Evolutionary conservation across 1,140 invertebrate species (phyloP).

Genomic region (Protaetia brevitarsis): DNA sequence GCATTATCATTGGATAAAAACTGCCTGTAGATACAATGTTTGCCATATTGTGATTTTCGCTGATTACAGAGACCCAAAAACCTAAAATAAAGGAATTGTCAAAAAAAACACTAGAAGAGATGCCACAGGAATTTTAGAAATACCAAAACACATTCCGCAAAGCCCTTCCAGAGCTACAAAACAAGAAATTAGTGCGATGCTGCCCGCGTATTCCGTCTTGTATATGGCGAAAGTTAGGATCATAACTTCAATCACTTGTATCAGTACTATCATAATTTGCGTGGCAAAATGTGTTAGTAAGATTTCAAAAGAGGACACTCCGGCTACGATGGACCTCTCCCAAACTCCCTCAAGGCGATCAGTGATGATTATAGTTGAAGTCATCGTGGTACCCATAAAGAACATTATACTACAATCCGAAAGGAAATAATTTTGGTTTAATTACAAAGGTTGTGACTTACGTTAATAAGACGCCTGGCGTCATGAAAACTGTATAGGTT

Average conservation of each 20-base stretch:
- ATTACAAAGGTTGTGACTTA: no score
- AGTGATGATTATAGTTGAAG: slow-evolving; percentile 74
- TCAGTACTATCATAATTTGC: slow-evolving; percentile 69
- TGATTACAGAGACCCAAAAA: slow-evolving; percentile 76
- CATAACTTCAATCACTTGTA: slow-evolving; percentile 55
- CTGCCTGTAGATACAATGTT: slow-evolving; percentile 81
- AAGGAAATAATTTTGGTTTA: not conserved
- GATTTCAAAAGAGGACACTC: slow-evolving; percentile 56
- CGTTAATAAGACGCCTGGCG: slow-evolving; percentile 72
- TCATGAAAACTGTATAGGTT: slow-evolving; percentile 70
- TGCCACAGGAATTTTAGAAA: no score
- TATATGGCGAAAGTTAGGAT: slow-evolving; percentile 51
- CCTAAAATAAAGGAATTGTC: no score
- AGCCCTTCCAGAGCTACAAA: slow-evolving; percentile 48
- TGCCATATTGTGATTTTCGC: slow-evolving; percentile 71
- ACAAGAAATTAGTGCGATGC: slow-evolving; percentile 46
- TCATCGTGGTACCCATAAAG: slow-evolving; percentile 75
- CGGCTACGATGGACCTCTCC: slow-evolving; percentile 72
- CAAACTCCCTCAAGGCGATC: slow-evolving; percentile 78
- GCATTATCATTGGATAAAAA: slow-evolving; percentile 81
- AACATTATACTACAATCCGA: slow-evolving; percentile 65
- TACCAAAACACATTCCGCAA: slow-evolving; percentile 55
- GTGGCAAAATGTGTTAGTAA: slow-evolving; percentile 70
- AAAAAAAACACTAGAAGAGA: no score
- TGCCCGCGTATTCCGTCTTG: slow-evolving; percentile 49